These are phyloP conservation scores for Columba livia DNA, from an alignment of 2,113 vertebrate genomes.

Conservation along the genomic window DNA sequence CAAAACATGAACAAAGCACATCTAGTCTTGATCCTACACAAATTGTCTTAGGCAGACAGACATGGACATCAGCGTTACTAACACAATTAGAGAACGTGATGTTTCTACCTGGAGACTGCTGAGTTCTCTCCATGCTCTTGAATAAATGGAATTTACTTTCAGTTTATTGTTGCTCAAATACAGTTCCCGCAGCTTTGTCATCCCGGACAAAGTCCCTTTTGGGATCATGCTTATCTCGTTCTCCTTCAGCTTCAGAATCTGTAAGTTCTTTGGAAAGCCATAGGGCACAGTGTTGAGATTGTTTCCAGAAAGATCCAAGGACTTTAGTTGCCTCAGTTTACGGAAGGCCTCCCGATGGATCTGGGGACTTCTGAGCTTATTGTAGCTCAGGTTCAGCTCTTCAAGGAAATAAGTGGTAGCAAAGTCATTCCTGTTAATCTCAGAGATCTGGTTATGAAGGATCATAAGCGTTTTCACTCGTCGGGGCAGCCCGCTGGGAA, in stretches of 20 bases:
- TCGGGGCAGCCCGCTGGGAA: conserved; percentile 90
- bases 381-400: conserved; percentile 97
- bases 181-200: conserved; percentile 89
- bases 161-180: conserved; percentile 90
- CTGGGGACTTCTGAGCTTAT: conserved; percentile 86
- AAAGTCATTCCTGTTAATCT: conserved; percentile 92
- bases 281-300: conserved; percentile 79
- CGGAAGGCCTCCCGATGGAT: conserved; percentile 93
- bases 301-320: conserved; percentile 93
- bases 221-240: conserved; percentile 86
- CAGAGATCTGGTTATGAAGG: conserved; percentile 90
- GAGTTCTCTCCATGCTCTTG: conserved; percentile 90
- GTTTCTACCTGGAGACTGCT: conserved; percentile 83
- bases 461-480: conserved; percentile 94
- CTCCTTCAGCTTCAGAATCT: conserved; percentile 87
- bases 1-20: background rate
- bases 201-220: conserved; percentile 83
- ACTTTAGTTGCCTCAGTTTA: conserved; percentile 88
- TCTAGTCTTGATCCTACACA: background rate
- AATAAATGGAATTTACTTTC: conserved; percentile 86
- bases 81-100: background rate
- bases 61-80: background rate
- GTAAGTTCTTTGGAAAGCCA: conserved; percentile 91
- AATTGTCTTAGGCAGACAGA: background rate
- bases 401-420: conserved; percentile 88